Conservation (phyloP, 2,113 vertebrate genomes). For the Lipophrys pholis region DNA sequence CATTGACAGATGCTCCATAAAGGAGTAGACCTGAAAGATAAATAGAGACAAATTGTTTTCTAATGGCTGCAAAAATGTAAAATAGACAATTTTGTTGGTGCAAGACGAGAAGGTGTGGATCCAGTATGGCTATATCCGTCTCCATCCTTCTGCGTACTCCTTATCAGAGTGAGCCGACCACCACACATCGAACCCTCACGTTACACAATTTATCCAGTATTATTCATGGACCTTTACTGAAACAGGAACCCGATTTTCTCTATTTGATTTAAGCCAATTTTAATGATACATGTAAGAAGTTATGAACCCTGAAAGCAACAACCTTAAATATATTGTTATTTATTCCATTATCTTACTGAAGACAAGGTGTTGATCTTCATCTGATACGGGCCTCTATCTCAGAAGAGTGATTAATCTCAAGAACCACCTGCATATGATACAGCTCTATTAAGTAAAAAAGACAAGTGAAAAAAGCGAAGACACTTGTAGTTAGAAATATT, state of each 20-base stretch:
- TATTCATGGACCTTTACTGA: not conserved
- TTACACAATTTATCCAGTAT: not conserved
- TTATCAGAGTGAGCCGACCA: no score
- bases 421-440: constrained; percentile 48
- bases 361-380: constrained; percentile 18
- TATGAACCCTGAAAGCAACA: not conserved
- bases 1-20: constrained; percentile 35
- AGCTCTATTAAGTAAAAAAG: no score
- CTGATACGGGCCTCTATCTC: constrained; percentile 8
- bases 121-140: no score
- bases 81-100: not conserved
- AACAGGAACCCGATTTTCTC: not conserved
- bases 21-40: constrained; percentile 11
- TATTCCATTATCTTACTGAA: constrained; percentile 7
- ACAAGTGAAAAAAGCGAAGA: no score
- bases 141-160: no score
- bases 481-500: no score
- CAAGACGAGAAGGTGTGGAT: no score
- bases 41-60: constrained; percentile 2
- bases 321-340: not conserved
- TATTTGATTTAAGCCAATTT: no score
- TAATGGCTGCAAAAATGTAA: constrained; percentile 18
- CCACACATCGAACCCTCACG: no score
- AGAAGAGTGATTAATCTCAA: constrained; percentile 48
- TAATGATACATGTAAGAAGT: not conserved